Percentiles rank a stretch among this genome's conserved stretches.
Evolutionary conservation across 2,797 vertebrate genomes (phyloP).

Genomic region (Telmatherina bonti): DNA sequence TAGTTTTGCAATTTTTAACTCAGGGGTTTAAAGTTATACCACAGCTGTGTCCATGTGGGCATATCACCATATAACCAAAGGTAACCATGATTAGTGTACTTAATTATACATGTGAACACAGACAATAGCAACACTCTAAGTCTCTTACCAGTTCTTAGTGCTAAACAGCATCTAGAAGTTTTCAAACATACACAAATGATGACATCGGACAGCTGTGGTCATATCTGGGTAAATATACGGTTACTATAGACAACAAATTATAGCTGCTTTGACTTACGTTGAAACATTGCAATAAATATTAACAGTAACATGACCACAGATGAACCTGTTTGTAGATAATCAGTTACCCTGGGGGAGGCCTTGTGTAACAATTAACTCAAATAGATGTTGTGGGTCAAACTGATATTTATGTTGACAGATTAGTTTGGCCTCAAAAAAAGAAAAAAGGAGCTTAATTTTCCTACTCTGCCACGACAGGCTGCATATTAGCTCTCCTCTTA

Average conservation of each 20-base stretch:
- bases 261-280: constrained; percentile 26
- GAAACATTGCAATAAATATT: constrained; percentile 28
- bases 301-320: constrained; percentile 21
- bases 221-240: neutral
- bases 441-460: constrained; percentile 56
- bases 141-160: neutral
- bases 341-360: constrained; percentile 47
- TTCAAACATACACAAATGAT: too few species aligned
- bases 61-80: too few species aligned
- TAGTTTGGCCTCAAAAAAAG: constrained; percentile 60
- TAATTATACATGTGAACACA: too few species aligned
- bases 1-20: neutral
- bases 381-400: constrained; percentile 58
- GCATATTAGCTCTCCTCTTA: constrained; percentile 56
- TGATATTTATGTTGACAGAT: constrained; percentile 64
- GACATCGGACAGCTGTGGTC: neutral
- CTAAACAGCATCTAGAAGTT: too few species aligned
- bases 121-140: neutral
- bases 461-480: constrained; percentile 39
- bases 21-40: neutral
- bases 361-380: constrained; percentile 72
- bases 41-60: too few species aligned
- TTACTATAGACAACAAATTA: constrained; percentile 1
- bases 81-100: too few species aligned
- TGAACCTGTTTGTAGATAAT: constrained; percentile 44